Conservation (phyloP, 2,797 vertebrate genomes). For the Chelon auratus region DNA sequence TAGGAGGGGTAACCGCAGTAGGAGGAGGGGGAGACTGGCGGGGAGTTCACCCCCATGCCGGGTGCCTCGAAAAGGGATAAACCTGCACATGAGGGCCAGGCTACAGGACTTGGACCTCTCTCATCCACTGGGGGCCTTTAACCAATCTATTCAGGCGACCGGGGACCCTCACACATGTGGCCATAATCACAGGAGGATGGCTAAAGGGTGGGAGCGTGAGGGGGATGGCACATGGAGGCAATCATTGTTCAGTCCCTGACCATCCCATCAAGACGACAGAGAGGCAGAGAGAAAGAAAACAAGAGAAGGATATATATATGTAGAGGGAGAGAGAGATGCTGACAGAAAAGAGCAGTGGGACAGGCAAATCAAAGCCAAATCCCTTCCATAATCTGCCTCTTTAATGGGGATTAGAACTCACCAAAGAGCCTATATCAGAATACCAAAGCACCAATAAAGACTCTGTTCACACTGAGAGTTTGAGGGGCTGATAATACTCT, state of each 20-base stretch:
- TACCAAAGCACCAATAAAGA: slow-evolving; percentile 78
- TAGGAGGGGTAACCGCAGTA: slow-evolving; percentile 51
- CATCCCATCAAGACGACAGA: slow-evolving; percentile 69
- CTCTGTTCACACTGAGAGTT: slow-evolving; percentile 74
- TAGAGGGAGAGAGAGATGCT: slow-evolving; percentile 44
- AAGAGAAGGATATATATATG: slow-evolving; percentile 49
- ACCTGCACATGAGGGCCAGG: slow-evolving; percentile 87
- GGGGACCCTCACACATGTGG: slow-evolving; percentile 83
- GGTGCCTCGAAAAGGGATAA: slow-evolving; percentile 88
- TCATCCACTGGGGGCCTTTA: slow-evolving; percentile 91
- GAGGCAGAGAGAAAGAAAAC: slow-evolving; percentile 55
- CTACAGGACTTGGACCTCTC: slow-evolving; percentile 87
- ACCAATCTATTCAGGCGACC: slow-evolving; percentile 94
- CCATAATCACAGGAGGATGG: slow-evolving; percentile 78
- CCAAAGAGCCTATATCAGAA: slow-evolving; percentile 77
- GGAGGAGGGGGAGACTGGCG: slow-evolving; percentile 29
- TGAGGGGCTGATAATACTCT: slow-evolving; percentile 56
- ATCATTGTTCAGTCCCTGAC: slow-evolving; percentile 72
- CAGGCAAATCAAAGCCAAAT: slow-evolving; percentile 83
- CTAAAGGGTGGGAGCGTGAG: slow-evolving; percentile 63
- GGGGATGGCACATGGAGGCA: slow-evolving; percentile 69
- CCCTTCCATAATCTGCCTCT: slow-evolving; percentile 84
- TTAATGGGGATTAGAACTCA: slow-evolving; percentile 83
- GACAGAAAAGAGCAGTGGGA: slow-evolving; percentile 85
- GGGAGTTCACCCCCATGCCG: slow-evolving; percentile 87